Percentiles rank a stretch among this genome's conserved stretches.
phyloP scores from a whole-genome alignment of 1,140 invertebrate genomes.

The Pinna nobilis region DNA sequence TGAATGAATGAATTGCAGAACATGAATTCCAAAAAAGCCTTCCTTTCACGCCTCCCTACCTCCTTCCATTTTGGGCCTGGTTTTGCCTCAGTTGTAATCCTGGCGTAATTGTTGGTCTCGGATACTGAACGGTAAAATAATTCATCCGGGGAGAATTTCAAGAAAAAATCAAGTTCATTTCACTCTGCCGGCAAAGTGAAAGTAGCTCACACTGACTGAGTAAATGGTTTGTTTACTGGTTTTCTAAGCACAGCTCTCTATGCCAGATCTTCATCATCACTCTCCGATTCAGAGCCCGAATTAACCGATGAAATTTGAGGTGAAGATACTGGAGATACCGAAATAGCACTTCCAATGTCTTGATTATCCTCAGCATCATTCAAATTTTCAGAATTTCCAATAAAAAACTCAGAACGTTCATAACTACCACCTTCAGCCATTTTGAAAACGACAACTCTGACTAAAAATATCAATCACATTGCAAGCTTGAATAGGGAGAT shows the following conservation, averaged over 20 bases:
- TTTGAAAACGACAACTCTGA: not conserved
- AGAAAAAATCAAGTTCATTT: no score
- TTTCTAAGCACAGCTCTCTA: not conserved
- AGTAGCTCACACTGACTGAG: not conserved
- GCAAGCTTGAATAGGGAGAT: not conserved
- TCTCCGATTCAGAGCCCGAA: not conserved
- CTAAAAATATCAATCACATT: slow-evolving; percentile 6
- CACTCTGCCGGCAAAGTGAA: not conserved
- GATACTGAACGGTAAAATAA: not conserved
- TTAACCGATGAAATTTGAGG: not conserved
- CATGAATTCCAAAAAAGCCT: not conserved
- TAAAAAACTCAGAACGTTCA: not conserved
- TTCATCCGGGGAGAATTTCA: not conserved
- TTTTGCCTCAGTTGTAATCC: not conserved
- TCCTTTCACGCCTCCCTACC: not conserved
- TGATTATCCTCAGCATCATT: not conserved
- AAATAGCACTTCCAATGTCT: slow-evolving; percentile 8
- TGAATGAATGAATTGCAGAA: not conserved
- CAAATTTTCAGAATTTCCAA: not conserved
- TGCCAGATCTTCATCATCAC: not conserved
- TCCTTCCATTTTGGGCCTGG: no score
- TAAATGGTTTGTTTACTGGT: not conserved
- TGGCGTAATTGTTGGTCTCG: not conserved
- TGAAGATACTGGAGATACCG: not conserved
- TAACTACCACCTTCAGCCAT: not conserved